phyloP scores from a whole-genome alignment of 2,888 invertebrate genomes.

The Deroplatys truncata region DNA sequence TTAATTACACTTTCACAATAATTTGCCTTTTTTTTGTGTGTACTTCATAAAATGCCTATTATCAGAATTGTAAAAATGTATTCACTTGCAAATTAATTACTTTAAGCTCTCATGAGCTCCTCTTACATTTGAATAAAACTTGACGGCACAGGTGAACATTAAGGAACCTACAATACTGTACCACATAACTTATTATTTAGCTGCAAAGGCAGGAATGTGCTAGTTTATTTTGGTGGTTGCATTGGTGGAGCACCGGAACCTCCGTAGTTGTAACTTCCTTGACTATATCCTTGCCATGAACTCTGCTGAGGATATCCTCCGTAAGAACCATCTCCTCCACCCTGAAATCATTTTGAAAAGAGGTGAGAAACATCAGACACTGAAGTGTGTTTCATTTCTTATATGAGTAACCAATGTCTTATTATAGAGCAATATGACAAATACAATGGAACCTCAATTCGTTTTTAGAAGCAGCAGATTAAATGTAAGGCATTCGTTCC shows the following conservation, averaged over 20 bases:
- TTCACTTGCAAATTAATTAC: background rate
- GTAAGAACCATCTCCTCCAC: conserved; percentile 14
- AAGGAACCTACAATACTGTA: background rate
- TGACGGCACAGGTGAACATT: background rate
- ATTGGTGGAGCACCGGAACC: background rate
- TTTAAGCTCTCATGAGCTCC: background rate
- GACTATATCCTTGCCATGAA: conserved; percentile 31
- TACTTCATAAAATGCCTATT: background rate
- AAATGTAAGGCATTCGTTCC: too few species aligned
- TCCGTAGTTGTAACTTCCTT: conserved; percentile 28
- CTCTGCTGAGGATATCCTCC: conserved; percentile 23
- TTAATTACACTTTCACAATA: background rate
- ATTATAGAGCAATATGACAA: background rate
- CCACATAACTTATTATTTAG: background rate
- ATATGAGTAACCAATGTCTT: background rate
- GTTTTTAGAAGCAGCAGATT: background rate
- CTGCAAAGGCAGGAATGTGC: background rate
- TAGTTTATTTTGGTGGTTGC: background rate
- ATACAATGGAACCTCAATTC: background rate
- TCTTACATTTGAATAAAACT: background rate
- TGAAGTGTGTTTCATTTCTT: background rate
- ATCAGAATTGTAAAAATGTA: background rate
- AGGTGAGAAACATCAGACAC: background rate
- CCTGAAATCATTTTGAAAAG: background rate
- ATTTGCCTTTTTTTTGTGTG: background rate